Base-by-base conservation (phyloP, 2,888 invertebrate genomes). In the Erebia epiphron region DNA sequence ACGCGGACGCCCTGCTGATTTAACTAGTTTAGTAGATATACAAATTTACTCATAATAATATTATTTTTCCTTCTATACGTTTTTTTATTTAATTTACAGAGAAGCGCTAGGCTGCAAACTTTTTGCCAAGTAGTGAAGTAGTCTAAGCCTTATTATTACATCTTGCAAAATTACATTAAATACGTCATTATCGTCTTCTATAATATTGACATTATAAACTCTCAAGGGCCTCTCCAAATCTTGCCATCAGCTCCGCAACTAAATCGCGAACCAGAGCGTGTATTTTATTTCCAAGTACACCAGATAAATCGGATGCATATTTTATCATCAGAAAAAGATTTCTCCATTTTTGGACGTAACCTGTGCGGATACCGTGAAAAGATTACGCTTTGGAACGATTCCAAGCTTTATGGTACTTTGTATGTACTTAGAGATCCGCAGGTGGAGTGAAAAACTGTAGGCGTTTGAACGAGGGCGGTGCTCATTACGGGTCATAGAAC, bases 291-390 rank as follows among this genome's bases (percentile, higher is more conserved):
- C 72, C 62, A 52, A 63, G 61, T 69, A 67, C 63, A 58, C 63
- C 73, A 73, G 67, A 76, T 74, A 73, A 73, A 74, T 74, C 73
- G 71, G 68, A 69, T 76, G 75, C 77, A 78, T 77, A 78, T 75
- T 77, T 75, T 76, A 76, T 74, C 69, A 73, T 75, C 73, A 78
- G 76, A 72, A 72, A 77, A 74, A 76, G 73, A 74, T 72, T 73
- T 69, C 69, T 72, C 71, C 73, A 75, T 74, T 75, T 75, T 73
- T 71, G 75, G 67, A 75, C 72, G 73, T 71, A 75, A 76, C 76
- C 75, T 76, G 77, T 70, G 73, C 76, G 73, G 75, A 68, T 52
- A 76, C 74, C 77, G 78, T 76, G 75, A 74, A 75, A 77, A 78
- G 77, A 78, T 78, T 75, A 75, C 70, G 64, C 67, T 73, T 76